Conservation (phyloP, 2,113 vertebrate genomes). For the Elephas maximus region DNA sequence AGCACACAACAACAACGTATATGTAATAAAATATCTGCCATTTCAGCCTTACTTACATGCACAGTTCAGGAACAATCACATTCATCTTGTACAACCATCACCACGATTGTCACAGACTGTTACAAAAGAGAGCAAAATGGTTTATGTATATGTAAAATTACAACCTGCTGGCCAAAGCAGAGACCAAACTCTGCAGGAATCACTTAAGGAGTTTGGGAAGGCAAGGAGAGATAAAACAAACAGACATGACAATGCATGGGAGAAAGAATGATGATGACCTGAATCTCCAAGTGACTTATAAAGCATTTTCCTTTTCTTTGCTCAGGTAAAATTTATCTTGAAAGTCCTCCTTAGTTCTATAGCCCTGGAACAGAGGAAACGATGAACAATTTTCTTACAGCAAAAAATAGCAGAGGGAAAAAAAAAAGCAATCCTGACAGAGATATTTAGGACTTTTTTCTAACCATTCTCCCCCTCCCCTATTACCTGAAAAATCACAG, state of each 20-base stretch:
- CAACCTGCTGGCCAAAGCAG: neutral
- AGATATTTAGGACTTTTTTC: neutral
- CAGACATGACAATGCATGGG: neutral
- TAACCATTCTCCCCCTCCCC: neutral
- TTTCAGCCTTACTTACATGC: too few relatives aligned
- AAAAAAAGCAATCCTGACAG: neutral
- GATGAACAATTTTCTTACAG: slow-evolving; percentile 3
- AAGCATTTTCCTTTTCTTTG: neutral
- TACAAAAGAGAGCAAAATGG: accelerated
- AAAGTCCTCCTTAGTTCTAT: neutral
- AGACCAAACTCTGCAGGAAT: neutral
- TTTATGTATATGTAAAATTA: accelerated
- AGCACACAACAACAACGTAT: too few relatives aligned
- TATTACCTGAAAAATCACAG: neutral
- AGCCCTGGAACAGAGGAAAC: neutral
- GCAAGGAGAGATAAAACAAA: neutral
- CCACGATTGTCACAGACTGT: neutral
- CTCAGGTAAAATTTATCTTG: neutral
- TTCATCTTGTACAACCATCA: too few relatives aligned
- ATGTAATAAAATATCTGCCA: too few relatives aligned
- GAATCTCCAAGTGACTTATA: neutral
- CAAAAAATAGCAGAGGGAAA: neutral
- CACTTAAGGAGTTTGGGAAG: neutral
- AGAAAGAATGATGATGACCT: neutral
- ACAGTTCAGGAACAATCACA: too few relatives aligned